Evolutionary conservation across 2,113 vertebrate species (phyloP).

Genomic region (Phrynosoma platyrhinos): DNA sequence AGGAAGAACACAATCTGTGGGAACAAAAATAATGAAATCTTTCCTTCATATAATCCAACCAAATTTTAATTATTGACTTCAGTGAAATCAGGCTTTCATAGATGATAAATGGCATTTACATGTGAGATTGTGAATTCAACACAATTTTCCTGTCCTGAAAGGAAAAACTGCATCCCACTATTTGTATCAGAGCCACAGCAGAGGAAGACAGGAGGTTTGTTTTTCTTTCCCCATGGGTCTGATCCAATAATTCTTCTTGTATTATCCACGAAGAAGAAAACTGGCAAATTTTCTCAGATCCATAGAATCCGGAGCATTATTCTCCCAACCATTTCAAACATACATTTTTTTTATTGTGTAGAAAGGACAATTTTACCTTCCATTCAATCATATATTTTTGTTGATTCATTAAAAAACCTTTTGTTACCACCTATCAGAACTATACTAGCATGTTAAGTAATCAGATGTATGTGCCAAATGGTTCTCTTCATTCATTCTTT

Average conservation of each 20-base stretch:
- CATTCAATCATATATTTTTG: not conserved
- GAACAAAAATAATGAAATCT: not conserved
- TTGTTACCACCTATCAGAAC: not conserved
- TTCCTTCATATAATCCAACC: not conserved
- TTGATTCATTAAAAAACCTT: not conserved
- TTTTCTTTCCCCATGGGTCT: not conserved
- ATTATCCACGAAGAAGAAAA: not conserved
- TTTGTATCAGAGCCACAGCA: not conserved
- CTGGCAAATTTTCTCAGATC: too few species aligned
- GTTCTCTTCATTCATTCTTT: not conserved
- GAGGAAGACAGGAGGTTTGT: not conserved
- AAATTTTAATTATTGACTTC: not conserved
- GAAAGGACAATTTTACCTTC: not conserved
- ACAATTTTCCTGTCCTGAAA: not conserved
- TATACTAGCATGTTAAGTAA: not conserved
- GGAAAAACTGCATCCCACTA: not conserved
- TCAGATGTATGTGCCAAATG: not conserved
- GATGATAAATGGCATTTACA: not conserved
- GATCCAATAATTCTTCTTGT: not conserved
- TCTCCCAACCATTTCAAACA: not conserved
- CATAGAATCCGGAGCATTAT: too few species aligned
- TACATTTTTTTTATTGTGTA: not conserved
- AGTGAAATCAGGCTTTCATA: not conserved
- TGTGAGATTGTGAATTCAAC: not conserved
- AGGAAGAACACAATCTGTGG: conserved; percentile 84